Evolutionary conservation across 2,797 vertebrate genomes (phyloP).

Genomic region (Benthosema pterotum): DNA sequence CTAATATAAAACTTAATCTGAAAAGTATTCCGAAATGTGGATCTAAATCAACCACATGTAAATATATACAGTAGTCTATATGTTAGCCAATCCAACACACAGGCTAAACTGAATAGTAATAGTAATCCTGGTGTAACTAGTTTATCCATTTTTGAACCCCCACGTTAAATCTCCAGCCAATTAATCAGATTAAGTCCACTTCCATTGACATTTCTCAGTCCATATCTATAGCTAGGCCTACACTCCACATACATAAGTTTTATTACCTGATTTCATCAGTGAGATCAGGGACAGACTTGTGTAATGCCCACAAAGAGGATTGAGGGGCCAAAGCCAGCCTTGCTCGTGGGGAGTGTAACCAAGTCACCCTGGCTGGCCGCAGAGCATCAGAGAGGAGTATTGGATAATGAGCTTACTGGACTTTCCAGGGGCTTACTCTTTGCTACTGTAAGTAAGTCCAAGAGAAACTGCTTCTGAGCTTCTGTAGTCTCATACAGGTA

Average conservation of each 20-base stretch:
- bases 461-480: slow-evolving; percentile 29
- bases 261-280: slow-evolving; percentile 64
- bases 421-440: slow-evolving; percentile 69
- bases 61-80: no score
- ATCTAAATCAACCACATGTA: neutral
- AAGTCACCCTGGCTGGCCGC: slow-evolving; percentile 69
- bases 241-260: slow-evolving; percentile 31
- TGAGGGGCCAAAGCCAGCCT: slow-evolving; percentile 76
- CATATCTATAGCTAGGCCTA: slow-evolving; percentile 34
- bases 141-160: neutral
- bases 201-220: neutral
- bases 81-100: neutral
- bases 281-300: slow-evolving; percentile 81
- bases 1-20: neutral
- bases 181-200: slow-evolving; percentile 21
- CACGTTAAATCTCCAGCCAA: neutral
- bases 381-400: slow-evolving; percentile 66
- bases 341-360: slow-evolving; percentile 66
- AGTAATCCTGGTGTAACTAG: neutral
- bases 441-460: slow-evolving; percentile 54
- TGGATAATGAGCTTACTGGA: slow-evolving; percentile 80
- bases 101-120: neutral
- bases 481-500: slow-evolving; percentile 2
- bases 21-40: neutral
- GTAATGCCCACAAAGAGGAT: slow-evolving; percentile 83